Base-by-base conservation (phyloP, 2,888 invertebrate species). In the Andrena dorsata region DNA sequence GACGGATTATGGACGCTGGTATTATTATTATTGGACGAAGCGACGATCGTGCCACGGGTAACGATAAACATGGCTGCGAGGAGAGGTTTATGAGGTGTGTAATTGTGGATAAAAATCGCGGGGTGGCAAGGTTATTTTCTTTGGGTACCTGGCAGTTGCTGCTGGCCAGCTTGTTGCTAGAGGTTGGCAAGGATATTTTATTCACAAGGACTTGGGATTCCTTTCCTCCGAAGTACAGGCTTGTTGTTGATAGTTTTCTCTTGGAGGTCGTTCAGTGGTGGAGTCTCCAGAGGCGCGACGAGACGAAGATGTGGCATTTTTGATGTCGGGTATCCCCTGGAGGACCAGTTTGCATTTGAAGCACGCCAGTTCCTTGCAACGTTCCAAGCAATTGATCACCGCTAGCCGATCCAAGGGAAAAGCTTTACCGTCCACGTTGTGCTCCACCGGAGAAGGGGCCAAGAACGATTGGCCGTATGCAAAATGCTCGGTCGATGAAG, bases 401-500 rank as follows among this genome's bases (percentile, higher is more conserved):
- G 20, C 10, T 41, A 30, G 47, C 20, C 49, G 16, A 76, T 53
- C n/a, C 26, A 28, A 64, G 65, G 28, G 73, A 56, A 65, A 81
- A 66, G 49, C 23, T 75, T 56, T 26, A 51, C 53, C 49, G 63
- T 47, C 10, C 26, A 23, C 64, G 20, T n/a, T n/a, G 60, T 28
- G 41, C 7, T 49, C 32, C 16, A 32, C 10, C 28, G 64, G 30
- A 35, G 68, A 75, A 66, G 30, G 63, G 75, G 69, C 10, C 75
- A 64, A 47, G 41, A 70, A 82, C 68, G 69, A 63, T 73, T 69
- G 66, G 41, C 32, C 72, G 73, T 72, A 74, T 84, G 86, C 86
- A 77, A 86, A 84, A 71, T 63, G 60, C 63, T 51, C 77, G 81
- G 56, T 61, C 58, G 84, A 87, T 87, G 86, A 86, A 87, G 87